Conservation (phyloP, 2,888 invertebrate species). For the Cantharis rufa region DNA sequence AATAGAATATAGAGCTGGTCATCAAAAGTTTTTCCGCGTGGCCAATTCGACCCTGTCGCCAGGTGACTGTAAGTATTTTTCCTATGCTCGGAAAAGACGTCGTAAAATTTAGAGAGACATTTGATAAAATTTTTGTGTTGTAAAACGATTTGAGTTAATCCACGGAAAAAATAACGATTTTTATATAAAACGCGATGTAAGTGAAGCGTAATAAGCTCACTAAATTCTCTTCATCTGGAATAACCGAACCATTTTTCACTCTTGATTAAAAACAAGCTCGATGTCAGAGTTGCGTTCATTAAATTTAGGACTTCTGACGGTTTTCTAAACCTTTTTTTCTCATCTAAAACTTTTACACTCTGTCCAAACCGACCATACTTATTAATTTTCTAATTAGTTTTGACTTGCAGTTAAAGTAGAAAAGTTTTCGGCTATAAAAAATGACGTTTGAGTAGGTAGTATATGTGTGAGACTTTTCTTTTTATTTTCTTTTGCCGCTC, state of each 20-base stretch:
- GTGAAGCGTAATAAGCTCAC: constrained; percentile 33
- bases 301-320: constrained; percentile 24
- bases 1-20: too few species aligned
- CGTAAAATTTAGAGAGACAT: background rate
- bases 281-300: constrained; percentile 42
- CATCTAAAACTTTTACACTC: constrained; percentile 6
- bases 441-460: background rate
- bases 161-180: constrained; percentile 41
- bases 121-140: constrained; percentile 1
- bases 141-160: constrained; percentile 14
- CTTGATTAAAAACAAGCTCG: constrained; percentile 42
- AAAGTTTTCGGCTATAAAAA: constrained; percentile 12
- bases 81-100: background rate
- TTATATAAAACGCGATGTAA: constrained; percentile 43
- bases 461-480: background rate
- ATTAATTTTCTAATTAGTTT: constrained; percentile 32
- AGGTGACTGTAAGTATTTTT: background rate
- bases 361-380: constrained; percentile 12
- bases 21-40: too few species aligned
- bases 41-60: background rate
- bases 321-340: constrained; percentile 1
- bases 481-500: background rate
- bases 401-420: constrained; percentile 23
- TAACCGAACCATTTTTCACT: constrained; percentile 44
- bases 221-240: constrained; percentile 41